A percentile compares a stretch with the other conserved stretches of the same genome.
Evolutionary conservation across 2,113 vertebrate species (phyloP).

Genomic region (Dasypus novemcinctus): DNA sequence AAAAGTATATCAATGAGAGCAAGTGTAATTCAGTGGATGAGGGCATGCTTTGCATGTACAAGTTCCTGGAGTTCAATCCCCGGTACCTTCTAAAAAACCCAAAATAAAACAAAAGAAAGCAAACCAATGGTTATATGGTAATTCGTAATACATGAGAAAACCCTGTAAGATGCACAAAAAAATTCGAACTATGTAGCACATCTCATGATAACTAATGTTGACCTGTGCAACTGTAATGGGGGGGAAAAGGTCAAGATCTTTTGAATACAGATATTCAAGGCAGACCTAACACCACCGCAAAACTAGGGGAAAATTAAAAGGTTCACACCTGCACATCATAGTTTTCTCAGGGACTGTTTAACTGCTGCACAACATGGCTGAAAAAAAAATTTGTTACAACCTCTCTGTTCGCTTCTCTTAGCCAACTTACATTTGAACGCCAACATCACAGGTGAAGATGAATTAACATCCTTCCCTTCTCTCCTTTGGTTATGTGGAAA

Average conservation of each 20-base stretch:
- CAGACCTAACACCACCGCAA: not conserved
- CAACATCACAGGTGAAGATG: conserved; percentile 86
- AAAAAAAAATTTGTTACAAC: not conserved
- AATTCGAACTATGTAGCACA: not conserved
- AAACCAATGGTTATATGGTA: not conserved
- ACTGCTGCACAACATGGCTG: not conserved
- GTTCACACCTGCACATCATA: not conserved
- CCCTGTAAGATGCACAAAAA: not conserved
- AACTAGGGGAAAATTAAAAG: not conserved
- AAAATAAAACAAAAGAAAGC: too few relatives aligned
- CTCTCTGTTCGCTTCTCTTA: not conserved
- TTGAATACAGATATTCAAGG: not conserved
- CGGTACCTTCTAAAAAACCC: too few relatives aligned
- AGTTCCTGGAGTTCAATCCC: too few relatives aligned
- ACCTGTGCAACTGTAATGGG: not conserved
- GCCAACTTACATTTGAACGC: conserved; percentile 89
- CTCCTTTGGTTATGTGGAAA: conserved; percentile 83
- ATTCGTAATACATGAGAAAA: too few relatives aligned
- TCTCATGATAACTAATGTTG: not conserved
- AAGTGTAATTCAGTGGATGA: not conserved
- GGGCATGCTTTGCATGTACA: too few relatives aligned
- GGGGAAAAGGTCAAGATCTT: not conserved
- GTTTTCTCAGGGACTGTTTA: not conserved
- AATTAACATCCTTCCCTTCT: conserved; percentile 84
- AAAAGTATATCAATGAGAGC: not conserved